A percentile compares a stretch with the other conserved stretches of the same genome.
Evolutionary conservation across 2,113 vertebrate genomes (phyloP).

Genomic region (Sorex fumeus): DNA sequence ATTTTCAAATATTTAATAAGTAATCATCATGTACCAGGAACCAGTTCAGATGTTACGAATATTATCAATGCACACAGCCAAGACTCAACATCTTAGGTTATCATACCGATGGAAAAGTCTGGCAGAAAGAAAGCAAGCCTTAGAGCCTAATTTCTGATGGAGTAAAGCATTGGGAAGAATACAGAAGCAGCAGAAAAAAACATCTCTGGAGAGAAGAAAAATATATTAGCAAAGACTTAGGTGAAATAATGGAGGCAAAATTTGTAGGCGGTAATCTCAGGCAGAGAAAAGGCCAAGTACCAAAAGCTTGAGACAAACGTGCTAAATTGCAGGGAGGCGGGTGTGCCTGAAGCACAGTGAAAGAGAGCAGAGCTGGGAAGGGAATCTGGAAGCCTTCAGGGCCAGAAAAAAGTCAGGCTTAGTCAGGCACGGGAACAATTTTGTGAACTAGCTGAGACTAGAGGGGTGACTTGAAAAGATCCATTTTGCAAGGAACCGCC

Average conservation of each 20-base stretch:
- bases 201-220: neutral
- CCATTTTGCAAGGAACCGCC: neutral
- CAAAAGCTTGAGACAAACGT: neutral
- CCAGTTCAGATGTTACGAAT: neutral
- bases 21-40: neutral
- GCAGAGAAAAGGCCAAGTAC: neutral
- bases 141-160: no score
- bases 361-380: neutral
- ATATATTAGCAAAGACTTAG: neutral
- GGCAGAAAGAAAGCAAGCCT: neutral
- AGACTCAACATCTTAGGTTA: neutral
- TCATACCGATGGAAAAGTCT: neutral
- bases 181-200: neutral
- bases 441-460: neutral
- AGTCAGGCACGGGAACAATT: neutral
- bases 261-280: neutral
- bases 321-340: neutral
- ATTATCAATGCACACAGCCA: neutral
- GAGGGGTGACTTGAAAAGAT: neutral
- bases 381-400: neutral
- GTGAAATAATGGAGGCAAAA: neutral
- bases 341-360: fast-evolving
- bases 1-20: constrained; percentile 21
- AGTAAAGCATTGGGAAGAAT: neutral
- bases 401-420: neutral